phyloP scores from a whole-genome alignment of 2,888 invertebrate genomes.

The Papilio elwesi region DNA sequence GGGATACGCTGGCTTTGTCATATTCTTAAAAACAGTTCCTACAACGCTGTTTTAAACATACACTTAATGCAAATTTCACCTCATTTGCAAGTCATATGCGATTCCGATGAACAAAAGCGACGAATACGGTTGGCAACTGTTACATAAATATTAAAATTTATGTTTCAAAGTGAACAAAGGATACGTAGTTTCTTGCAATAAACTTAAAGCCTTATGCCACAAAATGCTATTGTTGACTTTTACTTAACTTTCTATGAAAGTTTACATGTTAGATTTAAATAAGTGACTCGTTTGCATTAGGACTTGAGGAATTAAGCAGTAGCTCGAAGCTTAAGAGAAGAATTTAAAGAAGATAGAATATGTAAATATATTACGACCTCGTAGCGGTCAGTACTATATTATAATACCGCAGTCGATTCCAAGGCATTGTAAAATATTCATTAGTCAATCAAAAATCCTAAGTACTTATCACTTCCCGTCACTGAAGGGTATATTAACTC shows the following conservation, averaged over 20 bases:
- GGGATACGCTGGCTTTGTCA: background rate
- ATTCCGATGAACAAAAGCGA: background rate
- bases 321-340: too few species aligned
- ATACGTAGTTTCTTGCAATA: background rate
- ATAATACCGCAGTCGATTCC: too few species aligned
- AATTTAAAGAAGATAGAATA: too few species aligned
- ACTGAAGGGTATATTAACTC: too few species aligned
- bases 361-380: too few species aligned
- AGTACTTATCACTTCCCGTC: too few species aligned
- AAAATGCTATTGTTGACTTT: background rate
- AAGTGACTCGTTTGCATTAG: too few species aligned
- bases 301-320: too few species aligned
- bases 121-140: background rate
- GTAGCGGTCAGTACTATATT: too few species aligned
- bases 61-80: slow-evolving; percentile 7
- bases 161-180: slow-evolving; percentile 14
- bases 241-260: background rate
- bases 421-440: too few species aligned
- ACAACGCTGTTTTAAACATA: background rate
- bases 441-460: too few species aligned
- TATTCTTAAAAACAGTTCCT: slow-evolving; percentile 5
- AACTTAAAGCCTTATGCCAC: background rate
- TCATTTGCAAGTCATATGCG: slow-evolving; percentile 5
- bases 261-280: too few species aligned
- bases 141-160: slow-evolving; percentile 22